Evolutionary conservation across 2,113 vertebrate species (phyloP).

Genomic region (Hydrolagus affinis): DNA sequence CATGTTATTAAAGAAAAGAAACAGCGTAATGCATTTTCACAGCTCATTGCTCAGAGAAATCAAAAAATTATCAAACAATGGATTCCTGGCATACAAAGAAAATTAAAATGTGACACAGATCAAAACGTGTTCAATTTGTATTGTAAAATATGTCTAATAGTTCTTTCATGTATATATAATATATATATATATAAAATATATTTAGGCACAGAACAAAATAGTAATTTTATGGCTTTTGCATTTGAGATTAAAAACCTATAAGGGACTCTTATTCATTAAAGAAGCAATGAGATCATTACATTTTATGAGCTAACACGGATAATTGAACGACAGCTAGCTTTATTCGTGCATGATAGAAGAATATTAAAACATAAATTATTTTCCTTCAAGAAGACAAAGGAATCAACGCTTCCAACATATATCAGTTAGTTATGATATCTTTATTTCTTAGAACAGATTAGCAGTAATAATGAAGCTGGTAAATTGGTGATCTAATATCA

Average conservation of each 20-base stretch:
- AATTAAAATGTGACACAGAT: conserved; percentile 4
- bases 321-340: background rate
- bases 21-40: background rate
- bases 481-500: background rate
- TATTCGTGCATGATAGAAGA: background rate
- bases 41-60: background rate
- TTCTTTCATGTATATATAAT: background rate
- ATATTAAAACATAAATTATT: background rate
- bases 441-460: conserved; percentile 3
- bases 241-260: background rate
- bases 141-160: background rate
- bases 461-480: background rate
- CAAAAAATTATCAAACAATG: background rate
- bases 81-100: background rate
- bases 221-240: background rate
- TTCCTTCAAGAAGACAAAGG: background rate
- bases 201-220: background rate
- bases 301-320: background rate
- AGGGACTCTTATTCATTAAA: background rate
- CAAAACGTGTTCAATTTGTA: background rate
- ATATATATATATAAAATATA: no score
- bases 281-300: background rate
- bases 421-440: background rate
- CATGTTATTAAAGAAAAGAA: conserved; percentile 1
- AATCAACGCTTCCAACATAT: background rate